Conservation (phyloP, 2,797 vertebrate species). For the Danio tinwini region DNA sequence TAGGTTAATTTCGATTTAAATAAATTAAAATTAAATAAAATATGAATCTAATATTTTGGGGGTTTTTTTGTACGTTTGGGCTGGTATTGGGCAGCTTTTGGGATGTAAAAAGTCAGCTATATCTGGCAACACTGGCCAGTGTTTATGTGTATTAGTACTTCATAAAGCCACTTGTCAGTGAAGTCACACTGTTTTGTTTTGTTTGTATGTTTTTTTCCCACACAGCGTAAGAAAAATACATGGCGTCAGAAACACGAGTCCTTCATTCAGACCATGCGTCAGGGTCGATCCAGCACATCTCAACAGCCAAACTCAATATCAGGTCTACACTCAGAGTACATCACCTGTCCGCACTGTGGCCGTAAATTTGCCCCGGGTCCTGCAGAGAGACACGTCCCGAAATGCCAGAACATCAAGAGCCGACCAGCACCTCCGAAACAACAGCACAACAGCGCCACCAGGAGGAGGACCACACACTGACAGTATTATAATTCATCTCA, state of each 20-base stretch:
- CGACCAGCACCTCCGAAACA: conserved; percentile 67
- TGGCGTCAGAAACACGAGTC: conserved; percentile 77
- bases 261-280: conserved; percentile 71
- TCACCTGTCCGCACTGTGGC: conserved; percentile 79
- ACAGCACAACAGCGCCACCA: neutral
- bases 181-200: neutral
- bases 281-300: conserved; percentile 66
- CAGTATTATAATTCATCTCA: too few species aligned
- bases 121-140: too few species aligned
- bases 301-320: conserved; percentile 62
- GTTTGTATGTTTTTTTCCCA: conserved; percentile 47
- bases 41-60: too few species aligned
- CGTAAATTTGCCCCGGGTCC: conserved; percentile 76
- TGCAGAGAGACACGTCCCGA: conserved; percentile 80
- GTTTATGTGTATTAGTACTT: neutral
- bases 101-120: too few species aligned
- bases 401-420: conserved; percentile 78
- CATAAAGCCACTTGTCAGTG: neutral
- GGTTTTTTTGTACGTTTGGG: too few species aligned
- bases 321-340: conserved; percentile 74
- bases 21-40: too few species aligned
- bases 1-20: too few species aligned
- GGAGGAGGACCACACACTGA: conserved; percentile 4
- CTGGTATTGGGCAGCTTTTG: too few species aligned
- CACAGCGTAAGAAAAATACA: conserved; percentile 68